Percentiles rank a stretch among this genome's conserved stretches.
phyloP scores from a whole-genome alignment of 1,140 invertebrate genomes.

The Drosophila pallidifrons region DNA sequence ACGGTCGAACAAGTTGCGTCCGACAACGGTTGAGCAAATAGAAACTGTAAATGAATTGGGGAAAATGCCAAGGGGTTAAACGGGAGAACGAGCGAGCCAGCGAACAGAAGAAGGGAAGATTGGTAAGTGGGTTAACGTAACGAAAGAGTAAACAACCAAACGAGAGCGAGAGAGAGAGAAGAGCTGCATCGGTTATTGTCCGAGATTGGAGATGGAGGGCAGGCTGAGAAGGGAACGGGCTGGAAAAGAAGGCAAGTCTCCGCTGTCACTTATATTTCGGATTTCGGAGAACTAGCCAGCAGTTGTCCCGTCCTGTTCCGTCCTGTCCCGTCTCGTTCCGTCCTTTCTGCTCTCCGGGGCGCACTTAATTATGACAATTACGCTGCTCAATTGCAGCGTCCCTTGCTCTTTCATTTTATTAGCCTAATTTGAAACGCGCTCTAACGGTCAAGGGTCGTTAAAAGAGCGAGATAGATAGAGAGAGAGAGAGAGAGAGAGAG shows the following conservation, averaged over 20 bases:
- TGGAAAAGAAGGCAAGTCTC: background rate
- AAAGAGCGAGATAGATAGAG: too few species aligned
- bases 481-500: too few species aligned
- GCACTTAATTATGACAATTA: conserved; percentile 66
- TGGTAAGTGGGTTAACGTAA: background rate
- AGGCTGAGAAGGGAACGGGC: too few species aligned
- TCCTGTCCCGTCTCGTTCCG: background rate
- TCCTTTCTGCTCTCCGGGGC: background rate
- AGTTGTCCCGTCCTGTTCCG: background rate
- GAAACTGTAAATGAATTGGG: conserved; percentile 39
- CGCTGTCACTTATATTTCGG: conserved; percentile 28
- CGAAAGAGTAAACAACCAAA: background rate
- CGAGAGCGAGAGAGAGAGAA: too few species aligned
- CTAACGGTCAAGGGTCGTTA: background rate
- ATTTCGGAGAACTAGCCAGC: conserved; percentile 34
- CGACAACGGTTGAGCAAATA: conserved; percentile 35
- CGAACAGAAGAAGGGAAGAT: background rate
- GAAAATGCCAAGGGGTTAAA: conserved; percentile 19
- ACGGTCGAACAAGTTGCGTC: conserved; percentile 39
- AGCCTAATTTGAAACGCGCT: conserved; percentile 36
- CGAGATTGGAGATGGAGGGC: too few species aligned
- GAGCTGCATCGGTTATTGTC: too few species aligned
- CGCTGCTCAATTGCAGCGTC: conserved; percentile 49
- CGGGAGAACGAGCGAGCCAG: background rate
- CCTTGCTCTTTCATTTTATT: conserved; percentile 13